Evolutionary conservation across 2,797 vertebrate genomes (phyloP), one percentile per base, ranked within the genome.

Genomic region (Aulostomus chinensis): DNA sequence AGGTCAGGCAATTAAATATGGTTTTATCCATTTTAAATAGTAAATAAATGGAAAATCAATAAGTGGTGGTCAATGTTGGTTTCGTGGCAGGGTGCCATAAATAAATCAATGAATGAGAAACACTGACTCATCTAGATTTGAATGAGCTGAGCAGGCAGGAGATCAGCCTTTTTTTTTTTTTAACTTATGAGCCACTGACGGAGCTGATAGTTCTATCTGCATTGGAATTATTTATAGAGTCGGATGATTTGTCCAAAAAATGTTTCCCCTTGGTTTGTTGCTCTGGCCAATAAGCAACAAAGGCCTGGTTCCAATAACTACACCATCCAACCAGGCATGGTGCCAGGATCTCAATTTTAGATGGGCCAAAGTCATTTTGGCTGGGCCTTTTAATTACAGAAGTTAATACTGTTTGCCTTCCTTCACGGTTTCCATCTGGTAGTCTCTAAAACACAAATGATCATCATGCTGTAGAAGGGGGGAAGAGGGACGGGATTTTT

Each of bases 71-170:
- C n/a, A n/a, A n/a, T n/a, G n/a, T n/a, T n/a, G n/a, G n/a, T n/a
- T n/a, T n/a, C n/a, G n/a, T n/a, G n/a, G n/a, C n/a, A n/a, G n/a
- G n/a, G n/a, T n/a, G n/a, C n/a, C n/a, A n/a, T n/a, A n/a, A n/a
- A n/a, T n/a, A n/a, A n/a, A n/a, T n/a, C n/a, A n/a, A n/a, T n/a
- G n/a, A n/a, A n/a, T n/a, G n/a, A n/a, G n/a, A n/a, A n/a, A n/a
- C n/a, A n/a, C n/a, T n/a, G n/a, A 80, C 45, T 49, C 40, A 35
- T 60, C 52, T 61, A 61, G 57, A 75, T 78, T 41, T 43, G 29
- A 73, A 47, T 37, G 53, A 60, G 36, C 18, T 5, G 9, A 53
- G 42, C 21, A 33, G 22, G 48, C 53, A 51, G 37, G 39, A 51
- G 28, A 48, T 58, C 29, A 28, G 18, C 28, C 33, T n/a, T n/a